Conservation (phyloP, 2,888 invertebrate species). For the Leptinotarsa peninsularis region DNA sequence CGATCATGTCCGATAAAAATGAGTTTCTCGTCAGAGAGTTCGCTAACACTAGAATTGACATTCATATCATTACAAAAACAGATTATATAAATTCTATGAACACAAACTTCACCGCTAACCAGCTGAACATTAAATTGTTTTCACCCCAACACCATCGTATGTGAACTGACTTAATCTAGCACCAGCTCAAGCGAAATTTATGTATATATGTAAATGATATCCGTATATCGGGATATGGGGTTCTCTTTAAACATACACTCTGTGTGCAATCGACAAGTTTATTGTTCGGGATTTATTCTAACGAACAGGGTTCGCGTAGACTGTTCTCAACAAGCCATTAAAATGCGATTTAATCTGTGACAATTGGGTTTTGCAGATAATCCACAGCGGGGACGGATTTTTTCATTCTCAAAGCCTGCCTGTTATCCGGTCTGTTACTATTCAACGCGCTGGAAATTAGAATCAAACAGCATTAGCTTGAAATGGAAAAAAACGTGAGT, state of each 20-base stretch:
- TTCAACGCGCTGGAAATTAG: not conserved
- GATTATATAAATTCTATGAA: slow-evolving; percentile 31
- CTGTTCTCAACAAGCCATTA: slow-evolving; percentile 12
- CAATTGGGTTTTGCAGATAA: slow-evolving; percentile 15
- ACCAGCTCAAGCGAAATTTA: slow-evolving; percentile 44
- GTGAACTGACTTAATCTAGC: slow-evolving; percentile 50
- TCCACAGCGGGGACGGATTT: slow-evolving; percentile 8
- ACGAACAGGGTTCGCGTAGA: slow-evolving; percentile 11
- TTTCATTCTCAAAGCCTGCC: slow-evolving; percentile 8
- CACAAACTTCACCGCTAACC: slow-evolving; percentile 25
- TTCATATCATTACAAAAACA: not conserved
- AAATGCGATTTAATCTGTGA: slow-evolving; percentile 13
- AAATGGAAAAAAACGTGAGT: not conserved
- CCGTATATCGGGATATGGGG: slow-evolving; percentile 30
- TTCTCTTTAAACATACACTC: slow-evolving; percentile 20
- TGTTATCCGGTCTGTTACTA: slow-evolving; percentile 4
- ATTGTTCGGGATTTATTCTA: not conserved
- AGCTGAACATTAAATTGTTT: slow-evolving; percentile 47
- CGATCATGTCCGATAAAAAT: too few relatives aligned
- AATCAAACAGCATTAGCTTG: not conserved
- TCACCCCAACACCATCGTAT: slow-evolving; percentile 43
- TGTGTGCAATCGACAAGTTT: slow-evolving; percentile 14
- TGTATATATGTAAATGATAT: slow-evolving; percentile 41
- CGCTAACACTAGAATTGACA: too few relatives aligned
- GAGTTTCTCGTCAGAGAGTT: too few relatives aligned